These are phyloP conservation scores for Microplitis demolitor DNA, from an alignment of 1,140 invertebrate species.

Conservation along the genomic window DNA sequence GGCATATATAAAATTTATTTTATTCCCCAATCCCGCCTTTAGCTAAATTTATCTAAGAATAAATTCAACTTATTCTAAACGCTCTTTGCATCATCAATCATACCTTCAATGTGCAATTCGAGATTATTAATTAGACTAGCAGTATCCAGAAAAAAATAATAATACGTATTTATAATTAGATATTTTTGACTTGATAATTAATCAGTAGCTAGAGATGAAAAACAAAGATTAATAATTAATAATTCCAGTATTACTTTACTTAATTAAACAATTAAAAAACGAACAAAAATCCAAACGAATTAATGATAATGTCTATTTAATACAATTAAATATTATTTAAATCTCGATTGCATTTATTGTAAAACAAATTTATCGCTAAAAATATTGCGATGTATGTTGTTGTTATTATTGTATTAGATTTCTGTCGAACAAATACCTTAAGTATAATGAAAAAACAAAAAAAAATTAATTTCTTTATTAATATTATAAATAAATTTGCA, in stretches of 20 bases:
- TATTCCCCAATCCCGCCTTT: background rate
- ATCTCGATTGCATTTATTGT: no score
- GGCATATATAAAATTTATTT: conserved; percentile 2
- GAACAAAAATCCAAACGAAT: conserved; percentile 64
- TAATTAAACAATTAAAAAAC: conserved; percentile 67
- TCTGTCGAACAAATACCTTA: no score
- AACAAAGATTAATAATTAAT: conserved; percentile 4
- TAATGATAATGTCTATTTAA: background rate
- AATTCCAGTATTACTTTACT: conserved; percentile 5
- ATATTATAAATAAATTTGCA: background rate
- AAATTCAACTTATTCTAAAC: background rate
- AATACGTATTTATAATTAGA: conserved; percentile 1
- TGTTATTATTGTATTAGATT: no score
- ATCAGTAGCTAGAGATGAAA: background rate
- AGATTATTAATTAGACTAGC: background rate
- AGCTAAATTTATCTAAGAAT: background rate
- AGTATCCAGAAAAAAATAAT: background rate
- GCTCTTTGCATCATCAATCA: background rate
- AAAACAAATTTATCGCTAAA: no score
- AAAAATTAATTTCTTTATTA: background rate
- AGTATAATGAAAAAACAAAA: background rate
- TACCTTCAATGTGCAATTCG: background rate
- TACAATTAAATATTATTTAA: no score
- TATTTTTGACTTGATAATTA: background rate
- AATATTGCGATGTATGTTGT: no score